Evolutionary conservation across 2,113 vertebrate species (phyloP).

Genomic region (Marcusenius ussheri): DNA sequence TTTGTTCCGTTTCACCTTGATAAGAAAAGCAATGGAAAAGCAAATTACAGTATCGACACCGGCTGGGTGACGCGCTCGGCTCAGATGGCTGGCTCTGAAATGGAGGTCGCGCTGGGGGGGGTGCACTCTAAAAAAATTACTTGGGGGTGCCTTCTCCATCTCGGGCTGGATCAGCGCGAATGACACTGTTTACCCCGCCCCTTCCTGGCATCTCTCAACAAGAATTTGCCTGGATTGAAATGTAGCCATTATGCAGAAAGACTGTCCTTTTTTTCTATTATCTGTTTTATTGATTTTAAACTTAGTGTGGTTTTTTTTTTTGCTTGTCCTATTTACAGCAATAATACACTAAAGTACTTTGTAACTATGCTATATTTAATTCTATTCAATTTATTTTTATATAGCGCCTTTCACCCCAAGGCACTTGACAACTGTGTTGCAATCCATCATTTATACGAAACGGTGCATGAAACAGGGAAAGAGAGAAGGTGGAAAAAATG

Average conservation of each 20-base stretch:
- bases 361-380: not conserved
- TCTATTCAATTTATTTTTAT: not conserved
- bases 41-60: conserved; percentile 64
- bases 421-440: not conserved
- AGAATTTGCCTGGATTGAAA: not conserved
- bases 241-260: not conserved
- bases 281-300: not conserved
- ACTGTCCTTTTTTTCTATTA: not conserved
- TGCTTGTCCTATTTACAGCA: not conserved
- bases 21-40: conserved; percentile 62
- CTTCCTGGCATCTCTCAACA: not conserved
- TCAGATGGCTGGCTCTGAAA: conserved; percentile 54
- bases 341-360: not conserved
- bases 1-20: conserved; percentile 69
- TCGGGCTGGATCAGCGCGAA: not conserved
- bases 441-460: not conserved
- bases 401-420: not conserved
- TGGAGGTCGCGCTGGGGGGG: conserved; percentile 43
- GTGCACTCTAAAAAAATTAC: conserved; percentile 29
- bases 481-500: not conserved
- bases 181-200: not conserved
- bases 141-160: conserved; percentile 7
- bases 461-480: not conserved
- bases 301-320: not conserved
- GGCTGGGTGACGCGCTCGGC: conserved; percentile 51